Percentiles rank a stretch among this genome's conserved stretches.
These are phyloP conservation scores for Epinotia bilunana DNA, from an alignment of 2,888 invertebrate species.

Conservation along the genomic window DNA sequence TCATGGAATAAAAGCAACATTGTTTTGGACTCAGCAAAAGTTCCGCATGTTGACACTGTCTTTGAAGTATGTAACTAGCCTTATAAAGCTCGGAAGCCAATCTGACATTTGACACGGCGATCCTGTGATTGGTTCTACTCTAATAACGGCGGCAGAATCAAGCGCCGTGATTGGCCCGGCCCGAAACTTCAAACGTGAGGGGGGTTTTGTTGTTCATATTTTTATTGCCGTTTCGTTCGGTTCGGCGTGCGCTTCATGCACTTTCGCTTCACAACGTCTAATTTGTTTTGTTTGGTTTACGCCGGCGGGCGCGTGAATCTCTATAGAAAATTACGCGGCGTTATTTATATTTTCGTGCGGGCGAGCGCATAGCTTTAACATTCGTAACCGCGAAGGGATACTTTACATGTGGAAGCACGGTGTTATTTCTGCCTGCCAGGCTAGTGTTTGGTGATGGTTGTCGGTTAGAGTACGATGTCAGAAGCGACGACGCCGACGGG, in stretches of 20 bases:
- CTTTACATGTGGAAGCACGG: conserved; percentile 43
- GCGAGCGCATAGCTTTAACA: conserved; percentile 42
- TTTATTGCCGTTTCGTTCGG: conserved; percentile 31
- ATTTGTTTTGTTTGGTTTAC: conserved; percentile 46
- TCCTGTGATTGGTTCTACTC: conserved; percentile 31
- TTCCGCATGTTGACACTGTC: conserved; percentile 1
- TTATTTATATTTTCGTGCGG: conserved; percentile 46
- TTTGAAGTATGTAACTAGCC: conserved; percentile 34
- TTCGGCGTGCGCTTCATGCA: conserved; percentile 41
- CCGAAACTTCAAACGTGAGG: conserved; percentile 32
- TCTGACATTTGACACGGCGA: conserved; percentile 41
- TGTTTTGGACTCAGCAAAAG: not conserved
- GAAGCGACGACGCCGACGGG: conserved; percentile 89
- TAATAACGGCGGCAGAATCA: conserved; percentile 40
- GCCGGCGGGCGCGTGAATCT: conserved; percentile 45
- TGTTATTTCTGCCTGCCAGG: conserved; percentile 43
- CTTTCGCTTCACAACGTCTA: conserved; percentile 40
- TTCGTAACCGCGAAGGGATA: conserved; percentile 44
- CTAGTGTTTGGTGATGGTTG: conserved; percentile 44
- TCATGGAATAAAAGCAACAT: not conserved
- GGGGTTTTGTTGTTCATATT: conserved; percentile 39
- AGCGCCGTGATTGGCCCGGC: conserved; percentile 29
- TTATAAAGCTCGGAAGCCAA: conserved; percentile 44
- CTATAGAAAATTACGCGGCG: conserved; percentile 41
- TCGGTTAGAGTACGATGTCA: conserved; percentile 62